Evolutionary conservation across 1,140 invertebrate genomes (phyloP), one percentile per base, ranked within the genome.

Genomic region (Holotrichia oblita): DNA sequence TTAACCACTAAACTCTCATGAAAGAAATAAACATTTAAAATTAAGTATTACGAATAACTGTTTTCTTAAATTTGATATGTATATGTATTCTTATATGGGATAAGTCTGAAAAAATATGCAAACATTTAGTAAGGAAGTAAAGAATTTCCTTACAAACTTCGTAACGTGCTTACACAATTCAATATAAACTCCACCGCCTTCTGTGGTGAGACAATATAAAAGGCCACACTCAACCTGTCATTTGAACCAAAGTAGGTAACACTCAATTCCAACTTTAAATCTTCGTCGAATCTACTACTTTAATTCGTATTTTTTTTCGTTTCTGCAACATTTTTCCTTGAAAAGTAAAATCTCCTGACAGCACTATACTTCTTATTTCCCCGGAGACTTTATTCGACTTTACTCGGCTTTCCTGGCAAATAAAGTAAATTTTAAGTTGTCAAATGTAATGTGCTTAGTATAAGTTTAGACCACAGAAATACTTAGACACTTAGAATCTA

Each of bases 321-420:
- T 55, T 14, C n/a, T 55, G n/a, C n/a, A 55, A 55, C 48, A 17
- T 55, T 55, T 55, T 17, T n/a, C 7, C 48, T 55, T 55, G 48
- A 55, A 55, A 17, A 55, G 48, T 55, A 55, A 55, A 34, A 55
- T n/a, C 48, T 55, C 14, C 14, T 55, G 48, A 55, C 48, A 55
- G 48, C 48, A 55, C 48, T 55, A 55, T n/a, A 17, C 48, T 55
- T 12, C 17, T 55, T 55, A 55, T 55, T 55, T 55, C 48, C 48
- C 48, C 14, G 6, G 48, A 14, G 48, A 55, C 14, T 55, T 14
- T 44, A 7, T 44, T 44, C 42, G 42, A 44, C 42, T 44, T 44
- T 44, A 44, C 42, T 44, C 14, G 9, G 8, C 14, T 44, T 17
- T n/a, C 48, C 6, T 17, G 48, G 17, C 48, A 55, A 55, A 55